Evolutionary conservation across 1,140 invertebrate genomes (phyloP), one percentile per base, ranked within the genome.

Genomic region (Metopolophium dirhodum): DNA sequence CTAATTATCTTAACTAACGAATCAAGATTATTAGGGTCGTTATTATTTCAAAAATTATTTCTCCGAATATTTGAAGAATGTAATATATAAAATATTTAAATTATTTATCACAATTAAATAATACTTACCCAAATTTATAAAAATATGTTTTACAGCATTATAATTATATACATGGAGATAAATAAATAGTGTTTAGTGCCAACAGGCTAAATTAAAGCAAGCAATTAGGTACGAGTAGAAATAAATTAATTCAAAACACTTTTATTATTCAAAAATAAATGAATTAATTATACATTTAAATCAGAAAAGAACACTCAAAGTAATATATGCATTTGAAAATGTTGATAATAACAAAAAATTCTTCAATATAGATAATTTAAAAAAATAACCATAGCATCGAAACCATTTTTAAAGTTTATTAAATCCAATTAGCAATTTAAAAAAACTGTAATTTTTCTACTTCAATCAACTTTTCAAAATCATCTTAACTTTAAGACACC

Each of bases 1-100:
- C 77, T 83, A 23, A 83, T 83, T 83, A 83, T 83, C 41, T 83
- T 83, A 37, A 83, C 37, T 83, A 37, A 83, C 61, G 30, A 68
- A 68, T 68, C 61, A n/a, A n/a, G 61, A 68, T 68, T 68, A n/a
- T 30, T 30, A 14, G 11, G 11, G 61, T 68, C 30, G 3, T 68
- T 68, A 68, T 68, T 68, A 68, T 68, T 68, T 68, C 11, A 68
- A 68, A 68, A 6, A 14, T n/a, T 68, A 14, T 68, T 68, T 68
- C 30, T 30, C 30, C 7, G 30, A 57, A 23, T 26, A 57, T 57
- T 61, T 30, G 0, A 61, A 30, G 30, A 61, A 61, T 61, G 30
- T 26, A 49, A 61, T 68, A 14, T n/a, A n/a, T n/a, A n/a, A 37
- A 82, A 83, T 83, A 41, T 37, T 37, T 37, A n/a, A 37, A 82